Evolutionary conservation across 2,888 invertebrate genomes (phyloP).

Genomic region (Scaptomyza caliginosa): DNA sequence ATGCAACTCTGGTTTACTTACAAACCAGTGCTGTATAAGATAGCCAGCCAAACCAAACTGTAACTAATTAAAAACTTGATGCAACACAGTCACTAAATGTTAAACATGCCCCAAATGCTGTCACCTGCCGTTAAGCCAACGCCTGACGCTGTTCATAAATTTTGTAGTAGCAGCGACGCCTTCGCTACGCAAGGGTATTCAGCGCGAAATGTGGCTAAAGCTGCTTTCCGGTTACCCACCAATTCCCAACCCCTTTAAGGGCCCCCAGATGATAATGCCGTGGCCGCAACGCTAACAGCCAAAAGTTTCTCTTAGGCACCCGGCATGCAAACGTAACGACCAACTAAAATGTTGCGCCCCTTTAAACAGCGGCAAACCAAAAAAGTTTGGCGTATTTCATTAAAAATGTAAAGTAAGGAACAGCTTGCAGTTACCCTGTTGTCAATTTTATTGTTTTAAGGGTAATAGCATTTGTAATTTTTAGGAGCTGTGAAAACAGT

Average conservation of each 20-base stretch:
- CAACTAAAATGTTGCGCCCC: conserved; percentile 56
- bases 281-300: conserved; percentile 36
- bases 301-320: conserved; percentile 47
- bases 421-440: conserved; percentile 14
- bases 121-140: conserved; percentile 43
- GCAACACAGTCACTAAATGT: conserved; percentile 43
- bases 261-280: conserved; percentile 38
- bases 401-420: neutral
- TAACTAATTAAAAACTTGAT: conserved; percentile 67
- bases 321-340: conserved; percentile 39
- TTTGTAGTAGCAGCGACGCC: conserved; percentile 54
- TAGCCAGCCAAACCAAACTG: conserved; percentile 28
- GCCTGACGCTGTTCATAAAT: conserved; percentile 50
- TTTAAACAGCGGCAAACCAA: conserved; percentile 37
- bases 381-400: conserved; percentile 21
- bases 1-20: neutral
- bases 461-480: neutral
- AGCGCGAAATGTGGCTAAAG: conserved; percentile 74
- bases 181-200: conserved; percentile 48
- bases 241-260: neutral
- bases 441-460: neutral
- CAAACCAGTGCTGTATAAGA: conserved; percentile 1
- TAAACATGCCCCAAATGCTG: conserved; percentile 49
- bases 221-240: conserved; percentile 66
- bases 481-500: neutral